phyloP scores from a whole-genome alignment of 1,140 invertebrate species.

The Dryas iulia region DNA sequence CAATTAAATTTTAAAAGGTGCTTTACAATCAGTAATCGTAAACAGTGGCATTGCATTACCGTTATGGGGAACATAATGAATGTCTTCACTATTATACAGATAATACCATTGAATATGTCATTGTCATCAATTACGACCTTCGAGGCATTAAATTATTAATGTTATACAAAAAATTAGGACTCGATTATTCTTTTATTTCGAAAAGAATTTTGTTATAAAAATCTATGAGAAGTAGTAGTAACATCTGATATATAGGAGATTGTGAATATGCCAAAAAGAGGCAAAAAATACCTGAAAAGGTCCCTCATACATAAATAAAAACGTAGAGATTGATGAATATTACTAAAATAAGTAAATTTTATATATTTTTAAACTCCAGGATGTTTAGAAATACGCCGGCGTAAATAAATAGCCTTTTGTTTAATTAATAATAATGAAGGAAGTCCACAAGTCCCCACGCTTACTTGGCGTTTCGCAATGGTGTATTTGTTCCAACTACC shows the following conservation, averaged over 20 bases:
- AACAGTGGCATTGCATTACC: conserved; percentile 35
- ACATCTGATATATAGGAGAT: neutral
- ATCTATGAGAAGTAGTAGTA: neutral
- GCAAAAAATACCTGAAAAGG: neutral
- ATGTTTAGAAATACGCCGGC: neutral
- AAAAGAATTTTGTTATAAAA: too few relatives aligned
- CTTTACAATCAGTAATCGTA: conserved; percentile 29
- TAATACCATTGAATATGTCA: conserved; percentile 33
- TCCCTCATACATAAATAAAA: too few relatives aligned
- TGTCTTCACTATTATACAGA: conserved; percentile 25
- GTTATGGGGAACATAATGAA: conserved; percentile 34
- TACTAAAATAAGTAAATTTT: neutral
- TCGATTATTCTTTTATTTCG: too few relatives aligned
- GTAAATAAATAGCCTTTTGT: neutral
- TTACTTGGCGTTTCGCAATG: neutral
- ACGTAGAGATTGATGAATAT: neutral
- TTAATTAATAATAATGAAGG: neutral
- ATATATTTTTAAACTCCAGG: neutral
- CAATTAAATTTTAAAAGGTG: conserved; percentile 5
- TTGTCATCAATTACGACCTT: conserved; percentile 21
- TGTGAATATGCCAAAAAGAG: neutral
- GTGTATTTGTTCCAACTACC: neutral
- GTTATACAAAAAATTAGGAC: neutral
- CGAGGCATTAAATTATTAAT: neutral
- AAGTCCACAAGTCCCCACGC: neutral